Evolutionary conservation across 2,113 vertebrate species (phyloP).

Genomic region (Anguilla rostrata): DNA sequence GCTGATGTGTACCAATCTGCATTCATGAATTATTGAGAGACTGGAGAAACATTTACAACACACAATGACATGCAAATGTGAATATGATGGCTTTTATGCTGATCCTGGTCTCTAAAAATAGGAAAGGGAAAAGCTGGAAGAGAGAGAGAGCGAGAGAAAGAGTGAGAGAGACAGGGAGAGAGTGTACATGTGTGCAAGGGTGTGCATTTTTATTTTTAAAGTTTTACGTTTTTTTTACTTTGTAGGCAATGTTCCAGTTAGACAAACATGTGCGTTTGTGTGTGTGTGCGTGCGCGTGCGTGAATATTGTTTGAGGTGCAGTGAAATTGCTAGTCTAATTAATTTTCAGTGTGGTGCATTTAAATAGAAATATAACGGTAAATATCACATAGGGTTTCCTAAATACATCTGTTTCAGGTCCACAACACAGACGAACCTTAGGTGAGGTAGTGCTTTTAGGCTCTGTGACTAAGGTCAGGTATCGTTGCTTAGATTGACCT

Average conservation of each 20-base stretch:
- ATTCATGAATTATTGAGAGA: background rate
- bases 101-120: background rate
- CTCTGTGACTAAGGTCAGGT: no score
- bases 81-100: background rate
- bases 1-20: background rate
- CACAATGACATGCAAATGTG: background rate
- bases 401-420: no score
- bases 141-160: background rate
- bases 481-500: no score
- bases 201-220: background rate
- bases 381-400: no score
- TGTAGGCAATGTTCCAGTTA: background rate
- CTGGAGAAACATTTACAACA: background rate
- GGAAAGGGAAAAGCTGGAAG: background rate
- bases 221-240: background rate
- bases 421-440: no score
- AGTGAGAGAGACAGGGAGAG: background rate
- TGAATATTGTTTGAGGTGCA: no score
- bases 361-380: no score
- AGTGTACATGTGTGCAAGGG: no score
- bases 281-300: no score
- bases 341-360: no score
- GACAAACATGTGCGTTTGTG: background rate
- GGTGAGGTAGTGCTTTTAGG: no score
- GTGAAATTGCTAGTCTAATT: no score